Evolutionary conservation across 2,888 invertebrate genomes (phyloP).

Genomic region (Lithodes maja): DNA sequence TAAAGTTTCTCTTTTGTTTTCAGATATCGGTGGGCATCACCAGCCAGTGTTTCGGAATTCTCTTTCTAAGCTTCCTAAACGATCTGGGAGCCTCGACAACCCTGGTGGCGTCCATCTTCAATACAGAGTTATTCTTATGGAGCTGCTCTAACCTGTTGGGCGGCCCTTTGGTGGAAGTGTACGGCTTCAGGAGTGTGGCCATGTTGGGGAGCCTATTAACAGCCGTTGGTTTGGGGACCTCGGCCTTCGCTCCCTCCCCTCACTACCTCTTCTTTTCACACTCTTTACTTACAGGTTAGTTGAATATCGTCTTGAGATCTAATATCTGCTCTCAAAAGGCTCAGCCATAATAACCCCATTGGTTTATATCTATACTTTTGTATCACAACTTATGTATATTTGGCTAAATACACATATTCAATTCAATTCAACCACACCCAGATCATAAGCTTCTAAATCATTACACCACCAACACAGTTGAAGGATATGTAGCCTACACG

Average conservation of each 20-base stretch:
- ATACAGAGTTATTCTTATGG: constrained; percentile 5
- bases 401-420: no score
- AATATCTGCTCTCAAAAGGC: no score
- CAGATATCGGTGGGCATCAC: constrained; percentile 7
- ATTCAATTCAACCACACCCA: no score
- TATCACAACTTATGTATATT: no score
- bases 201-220: constrained; percentile 2
- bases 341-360: no score
- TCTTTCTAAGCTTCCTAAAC: constrained; percentile 22
- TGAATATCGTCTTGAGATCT: background rate
- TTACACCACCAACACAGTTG: no score
- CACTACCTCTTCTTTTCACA: constrained; percentile 36
- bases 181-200: constrained; percentile 27
- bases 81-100: constrained; percentile 2
- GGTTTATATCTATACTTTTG: no score
- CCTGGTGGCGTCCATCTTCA: constrained; percentile 9
- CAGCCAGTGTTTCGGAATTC: constrained; percentile 17
- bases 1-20: background rate
- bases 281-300: constrained; percentile 35
- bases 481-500: no score
- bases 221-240: constrained; percentile 24
- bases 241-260: constrained; percentile 30
- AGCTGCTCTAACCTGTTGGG: constrained; percentile 9
- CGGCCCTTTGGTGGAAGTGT: constrained; percentile 19
- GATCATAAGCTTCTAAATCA: no score